A percentile compares a stretch with the other conserved stretches of the same genome.
Conservation (phyloP, 1,140 invertebrate species). For the Doryteuthis pealeii region DNA sequence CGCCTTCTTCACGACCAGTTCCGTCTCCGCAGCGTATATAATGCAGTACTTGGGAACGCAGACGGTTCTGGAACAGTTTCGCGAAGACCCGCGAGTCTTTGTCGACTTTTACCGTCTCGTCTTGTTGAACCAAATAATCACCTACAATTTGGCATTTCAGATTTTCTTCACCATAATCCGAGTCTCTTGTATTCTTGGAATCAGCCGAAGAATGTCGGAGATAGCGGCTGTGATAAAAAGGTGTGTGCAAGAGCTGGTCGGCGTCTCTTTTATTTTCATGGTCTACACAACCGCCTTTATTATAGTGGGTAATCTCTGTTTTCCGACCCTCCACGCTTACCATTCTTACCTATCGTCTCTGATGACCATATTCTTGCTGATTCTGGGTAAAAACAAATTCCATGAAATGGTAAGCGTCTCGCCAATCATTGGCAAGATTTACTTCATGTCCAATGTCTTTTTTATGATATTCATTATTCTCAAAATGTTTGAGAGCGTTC, state of each 20-base stretch:
- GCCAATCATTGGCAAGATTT: background rate
- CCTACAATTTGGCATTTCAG: conserved; percentile 21
- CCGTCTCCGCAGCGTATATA: conserved; percentile 22
- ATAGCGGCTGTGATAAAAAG: conserved; percentile 20
- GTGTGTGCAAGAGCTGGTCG: conserved; percentile 30
- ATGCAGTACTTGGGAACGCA: conserved; percentile 19
- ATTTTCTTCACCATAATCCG: conserved; percentile 31
- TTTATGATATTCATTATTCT: conserved; percentile 1
- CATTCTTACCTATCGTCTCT: background rate
- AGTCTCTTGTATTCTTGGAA: conserved; percentile 33
- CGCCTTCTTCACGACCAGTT: conserved; percentile 17
- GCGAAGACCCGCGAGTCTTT: conserved; percentile 22
- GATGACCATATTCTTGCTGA: background rate
- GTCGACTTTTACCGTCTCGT: conserved; percentile 35
- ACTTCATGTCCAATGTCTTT: background rate
- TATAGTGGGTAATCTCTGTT: conserved; percentile 34
- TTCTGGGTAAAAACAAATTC: background rate
- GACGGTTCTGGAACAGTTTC: conserved; percentile 24
- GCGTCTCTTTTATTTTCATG: conserved; percentile 35
- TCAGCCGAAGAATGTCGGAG: conserved; percentile 28
- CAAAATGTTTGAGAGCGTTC: conserved; percentile 9
- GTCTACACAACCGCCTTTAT: conserved; percentile 31
- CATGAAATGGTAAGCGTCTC: background rate
- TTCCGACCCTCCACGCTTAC: conserved; percentile 18
- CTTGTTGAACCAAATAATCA: conserved; percentile 30